Base-by-base conservation (phyloP, 1,140 invertebrate species). In the Drosophila fuyamai region DNA sequence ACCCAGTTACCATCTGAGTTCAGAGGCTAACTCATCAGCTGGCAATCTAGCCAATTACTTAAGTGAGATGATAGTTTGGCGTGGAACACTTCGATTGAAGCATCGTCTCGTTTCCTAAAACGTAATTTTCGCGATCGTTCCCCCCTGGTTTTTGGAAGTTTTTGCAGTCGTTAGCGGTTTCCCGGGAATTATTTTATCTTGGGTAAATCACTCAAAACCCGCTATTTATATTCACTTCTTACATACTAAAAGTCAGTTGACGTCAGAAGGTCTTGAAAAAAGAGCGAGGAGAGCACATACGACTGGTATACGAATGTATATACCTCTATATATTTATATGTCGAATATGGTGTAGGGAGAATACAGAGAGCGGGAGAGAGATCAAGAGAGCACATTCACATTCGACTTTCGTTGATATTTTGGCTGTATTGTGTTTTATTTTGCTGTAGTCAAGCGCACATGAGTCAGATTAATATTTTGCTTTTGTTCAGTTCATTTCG, bases 381-480 rank as follows among this genome's bases (percentile, higher is more conserved):
- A 68, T 65, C 60, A 36, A 62, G 60, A 67, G 63, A 67, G 60
- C 16, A 51, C 55, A 44, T 50, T 23, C 36, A 10, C 44, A 46
- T 5, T 5, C 46, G 58, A 16, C 36, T 61, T 41, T 66, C 54
- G 57, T 66, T 60, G 63, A 68, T 51, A 68, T 63, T 51, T 67
- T 40, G 58, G 43, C 43, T 62, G 55, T 38, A 13, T n/a, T n/a
- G 18, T 14, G 23, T 8, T 32, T 6, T 32, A 32, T 32, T 32
- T 32, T 32, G 29, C 29, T 32, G 29, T 32, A 32, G 29, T 32
- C 29, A 32, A 32, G 29, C 29, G 36, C 59, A 59, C 59, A 62
- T 68, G 65, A 68, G 65, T 68, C 65, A 68, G 65, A 66, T 68
- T 68, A 63, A 65, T 65, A 68, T 66, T 68, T 68, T 38, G 65